Percentiles rank a stretch among this genome's conserved stretches.
Conservation (phyloP, 2,113 vertebrate species). For the Tenrec ecaudatus region DNA sequence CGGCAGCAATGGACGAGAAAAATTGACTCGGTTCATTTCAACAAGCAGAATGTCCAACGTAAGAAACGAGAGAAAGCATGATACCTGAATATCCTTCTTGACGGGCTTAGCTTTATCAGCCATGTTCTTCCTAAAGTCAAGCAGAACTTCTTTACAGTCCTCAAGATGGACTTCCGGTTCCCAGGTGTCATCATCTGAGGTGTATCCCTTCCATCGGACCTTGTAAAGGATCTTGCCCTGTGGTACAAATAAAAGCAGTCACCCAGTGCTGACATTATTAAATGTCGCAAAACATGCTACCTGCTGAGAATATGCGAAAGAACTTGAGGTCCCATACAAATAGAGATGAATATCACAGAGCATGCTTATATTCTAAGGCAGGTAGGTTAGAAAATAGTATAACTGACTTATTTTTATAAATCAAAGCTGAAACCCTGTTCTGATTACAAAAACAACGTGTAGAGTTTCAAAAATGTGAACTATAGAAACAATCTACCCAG, state of each 20-base stretch:
- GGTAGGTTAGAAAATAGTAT: background rate
- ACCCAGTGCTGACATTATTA: slow-evolving; percentile 33
- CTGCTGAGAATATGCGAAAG: slow-evolving; percentile 45
- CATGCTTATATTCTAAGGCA: background rate
- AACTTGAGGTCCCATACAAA: background rate
- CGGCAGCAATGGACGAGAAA: too few relatives aligned
- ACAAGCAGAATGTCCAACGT: slow-evolving; percentile 12
- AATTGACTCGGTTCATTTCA: background rate
- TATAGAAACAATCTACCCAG: background rate
- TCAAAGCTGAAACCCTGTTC: background rate
- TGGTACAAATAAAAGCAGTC: slow-evolving; percentile 62
- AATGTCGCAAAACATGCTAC: slow-evolving; percentile 9
- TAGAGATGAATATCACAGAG: background rate
- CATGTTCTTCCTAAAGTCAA: slow-evolving; percentile 91
- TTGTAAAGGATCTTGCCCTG: slow-evolving; percentile 95
- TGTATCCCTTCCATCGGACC: slow-evolving; percentile 98
- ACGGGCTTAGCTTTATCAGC: slow-evolving; percentile 87
- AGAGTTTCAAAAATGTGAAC: slow-evolving; percentile 28
- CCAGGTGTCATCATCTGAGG: slow-evolving; percentile 98
- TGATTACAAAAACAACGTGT: background rate
- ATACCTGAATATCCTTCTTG: slow-evolving; percentile 91
- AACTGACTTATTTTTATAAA: background rate
- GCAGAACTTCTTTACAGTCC: slow-evolving; percentile 96
- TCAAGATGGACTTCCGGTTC: slow-evolving; percentile 96
- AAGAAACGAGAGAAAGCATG: slow-evolving; percentile 30